Conservation (phyloP, 2,113 vertebrate species). For the Daboia siamensis region DNA sequence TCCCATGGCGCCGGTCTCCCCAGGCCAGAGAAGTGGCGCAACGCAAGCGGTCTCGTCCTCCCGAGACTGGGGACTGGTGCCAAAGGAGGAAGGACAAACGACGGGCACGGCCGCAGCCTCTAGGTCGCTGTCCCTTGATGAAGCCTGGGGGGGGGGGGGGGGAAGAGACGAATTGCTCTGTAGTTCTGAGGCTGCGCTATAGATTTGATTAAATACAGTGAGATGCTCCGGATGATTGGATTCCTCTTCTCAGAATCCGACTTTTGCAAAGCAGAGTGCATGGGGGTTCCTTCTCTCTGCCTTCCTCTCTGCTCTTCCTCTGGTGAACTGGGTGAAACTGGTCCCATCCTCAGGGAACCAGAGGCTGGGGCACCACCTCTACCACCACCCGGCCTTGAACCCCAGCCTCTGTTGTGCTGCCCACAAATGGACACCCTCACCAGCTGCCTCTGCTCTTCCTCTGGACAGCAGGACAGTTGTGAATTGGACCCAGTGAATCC, state of each 20-base stretch:
- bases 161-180: background rate
- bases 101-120: too few relatives aligned
- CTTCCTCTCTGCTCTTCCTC: background rate
- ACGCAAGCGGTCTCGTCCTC: background rate
- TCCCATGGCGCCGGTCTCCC: background rate
- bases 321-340: background rate
- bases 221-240: background rate
- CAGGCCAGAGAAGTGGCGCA: background rate
- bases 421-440: background rate
- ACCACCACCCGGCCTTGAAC: background rate
- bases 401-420: background rate
- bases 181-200: background rate
- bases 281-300: background rate
- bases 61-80: background rate
- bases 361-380: background rate
- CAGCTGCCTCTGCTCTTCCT: background rate
- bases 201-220: background rate
- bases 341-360: background rate
- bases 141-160: background rate
- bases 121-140: background rate
- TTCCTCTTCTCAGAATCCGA: background rate
- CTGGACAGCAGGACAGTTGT: background rate
- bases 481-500: background rate
- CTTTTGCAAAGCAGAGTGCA: background rate
- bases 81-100: background rate